Base-by-base conservation (phyloP, 1,140 invertebrate species). In the Brachystomella parvula region DNA sequence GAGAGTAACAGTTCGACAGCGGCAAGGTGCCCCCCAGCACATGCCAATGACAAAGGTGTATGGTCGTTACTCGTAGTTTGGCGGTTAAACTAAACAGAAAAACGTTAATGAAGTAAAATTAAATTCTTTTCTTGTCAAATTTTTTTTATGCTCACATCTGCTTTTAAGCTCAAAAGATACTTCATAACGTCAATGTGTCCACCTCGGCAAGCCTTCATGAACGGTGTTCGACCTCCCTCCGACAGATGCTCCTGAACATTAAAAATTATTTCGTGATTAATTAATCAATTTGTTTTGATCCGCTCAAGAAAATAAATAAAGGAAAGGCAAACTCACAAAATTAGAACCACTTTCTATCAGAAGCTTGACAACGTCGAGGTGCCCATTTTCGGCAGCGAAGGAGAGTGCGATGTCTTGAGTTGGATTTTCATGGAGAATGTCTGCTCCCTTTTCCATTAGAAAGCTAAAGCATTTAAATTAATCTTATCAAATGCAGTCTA, bases 121-220 rank as follows among this genome's bases (percentile, higher is more conserved):
- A 58, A 35, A 60, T 60, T 3, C 29, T 0, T 75, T 9, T 65
- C 60, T 76, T 80, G 61, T 75, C 86, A 86, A 28, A 56, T 56
- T n/a, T 12, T 56, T 15, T 56, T 56, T 44, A 33, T 12, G 31
- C 58, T 60, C 30, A 99, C 92, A 79, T 98, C 92, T 21, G 94
- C 95, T 66, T 90, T 89, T 81, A 93, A 92, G 47, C 88, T 87
- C 64, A 98, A 87, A 57, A 99, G 85, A 78, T 98, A 93, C 80
- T 96, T 92, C 57, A 98, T 96, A 57, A 96, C 96, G 76, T 92
- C 94, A n/a, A 94, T 81, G 79, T 99, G 96, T n/a, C 96, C 96
- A 61, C 96, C 95, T 76, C 96, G 87, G 70, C 94, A 94, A n/a
- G 96, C 94, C 79, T 99, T 92, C 96, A 99, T 99, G 67, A 99